Base-by-base conservation (phyloP, 2,113 vertebrate species). In the Notarius quadriscutis region DNA sequence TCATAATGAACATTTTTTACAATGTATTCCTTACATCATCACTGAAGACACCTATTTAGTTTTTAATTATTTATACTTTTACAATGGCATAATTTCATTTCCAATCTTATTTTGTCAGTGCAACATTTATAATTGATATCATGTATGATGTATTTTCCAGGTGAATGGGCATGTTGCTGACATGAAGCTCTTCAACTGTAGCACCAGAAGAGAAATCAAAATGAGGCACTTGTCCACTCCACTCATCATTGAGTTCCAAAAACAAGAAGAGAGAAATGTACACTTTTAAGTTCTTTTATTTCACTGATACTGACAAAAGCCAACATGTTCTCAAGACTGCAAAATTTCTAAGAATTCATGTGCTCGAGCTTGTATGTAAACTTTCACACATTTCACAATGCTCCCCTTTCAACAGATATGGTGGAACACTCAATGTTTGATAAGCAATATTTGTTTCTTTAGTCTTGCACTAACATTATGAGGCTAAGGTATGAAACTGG, bases 171-270 rank as follows among this genome's bases (percentile, higher is more conserved):
- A 91, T 0, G 89, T 96, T 25, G 92, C 93, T 79, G 90, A 92
- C n/a, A 84, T 96, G 67, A 91, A 84, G 75, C 87, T 97, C 48
- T 95, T 94, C 87, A 88, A 88, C 91, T 97, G 96, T 93, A 91
- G 88, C 87, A 93, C 88, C 7, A 92, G 90, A 78, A 94, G 91
- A 74, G 95, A 93, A 84, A 91, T 96, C 79, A 90, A 69, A 9
- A 78, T 93, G 75, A 89, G 18, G 11, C 87, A 87, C n/a, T 90
- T 96, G 4, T 17, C 80, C 78, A 89, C 87, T 18, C 95, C 96
- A 0, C 55, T 97, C 50, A 91, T 71, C 0, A 75, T 94, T 1
- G 91, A 95, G 86, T 94, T 96, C 51, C 86, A 83, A 30, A 93
- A 84, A 50, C 93, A 89, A 5, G 88, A 81, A 11, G 86, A 80